Conservation (phyloP, 2,888 invertebrate species). For the Druceiella hillmani region DNA sequence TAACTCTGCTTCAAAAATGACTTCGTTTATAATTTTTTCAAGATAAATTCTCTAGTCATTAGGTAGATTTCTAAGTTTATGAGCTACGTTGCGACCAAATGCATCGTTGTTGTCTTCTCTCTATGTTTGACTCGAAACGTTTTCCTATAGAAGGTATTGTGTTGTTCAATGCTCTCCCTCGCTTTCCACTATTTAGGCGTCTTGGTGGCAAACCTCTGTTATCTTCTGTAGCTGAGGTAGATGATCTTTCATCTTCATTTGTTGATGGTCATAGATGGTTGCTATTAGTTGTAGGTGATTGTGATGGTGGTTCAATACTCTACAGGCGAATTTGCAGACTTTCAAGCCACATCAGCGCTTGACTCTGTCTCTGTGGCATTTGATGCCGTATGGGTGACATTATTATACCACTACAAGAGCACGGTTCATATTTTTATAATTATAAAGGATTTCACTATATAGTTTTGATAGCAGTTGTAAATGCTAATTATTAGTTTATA, state of each 20-base stretch:
- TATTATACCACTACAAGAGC: not conserved
- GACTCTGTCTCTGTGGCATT: not conserved
- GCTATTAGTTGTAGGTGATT: not conserved
- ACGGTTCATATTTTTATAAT: not conserved
- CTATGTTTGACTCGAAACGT: not conserved
- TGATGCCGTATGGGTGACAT: not conserved
- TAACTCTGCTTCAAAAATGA: conserved; percentile 1
- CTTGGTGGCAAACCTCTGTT: conserved; percentile 1
- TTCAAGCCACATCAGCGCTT: not conserved
- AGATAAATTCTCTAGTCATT: not conserved
- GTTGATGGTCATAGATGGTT: no score
- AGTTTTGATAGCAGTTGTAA: conserved; percentile 1
- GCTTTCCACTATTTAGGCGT: conserved; percentile 1
- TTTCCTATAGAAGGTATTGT: conserved; percentile 1
- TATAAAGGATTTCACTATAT: conserved; percentile 1
- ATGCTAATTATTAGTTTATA: not conserved
- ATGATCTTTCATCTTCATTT: not conserved
- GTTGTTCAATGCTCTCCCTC: conserved; percentile 1
- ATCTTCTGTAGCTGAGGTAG: no score
- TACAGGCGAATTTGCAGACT: not conserved
- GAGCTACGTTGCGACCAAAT: conserved; percentile 1
- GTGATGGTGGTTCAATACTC: conserved; percentile 1
- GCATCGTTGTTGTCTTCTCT: conserved; percentile 1
- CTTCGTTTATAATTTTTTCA: not conserved
- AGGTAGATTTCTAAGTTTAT: not conserved